Evolutionary conservation across 1,140 invertebrate species (phyloP), one percentile per base, ranked within the genome.

Genomic region (Listronotus bonariensis): DNA sequence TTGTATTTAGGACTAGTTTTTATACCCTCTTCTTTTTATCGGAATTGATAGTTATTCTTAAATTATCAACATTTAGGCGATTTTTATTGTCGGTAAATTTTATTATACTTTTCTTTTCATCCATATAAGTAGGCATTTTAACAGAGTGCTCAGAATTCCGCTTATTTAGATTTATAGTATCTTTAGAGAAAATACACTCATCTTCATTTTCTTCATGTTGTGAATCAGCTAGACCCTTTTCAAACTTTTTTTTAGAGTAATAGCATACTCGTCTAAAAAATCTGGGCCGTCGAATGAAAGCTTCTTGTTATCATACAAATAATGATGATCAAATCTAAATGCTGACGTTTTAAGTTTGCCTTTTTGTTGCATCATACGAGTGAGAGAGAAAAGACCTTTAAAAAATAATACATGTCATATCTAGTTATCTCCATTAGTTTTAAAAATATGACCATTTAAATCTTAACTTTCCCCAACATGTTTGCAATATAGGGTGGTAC

Each of bases 291-390:
- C 77, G 46, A 77, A 75, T 9, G 76, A 78, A 4, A 76, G 51
- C 49, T 76, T 76, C 46, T 77, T 76, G 61, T 74, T 72, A 18
- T 70, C 71, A n/a, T 57, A 56, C n/a, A 76, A 41, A 55, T 68
- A 74, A 18, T 76, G 72, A 36, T 78, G 76, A 57, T 79, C 77
- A 63, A 79, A 79, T 63, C 77, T 79, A 11, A 75, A 67, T n/a
- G 73, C 74, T 17, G 72, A 72, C 6, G 70, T 59, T 36, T 69
- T 67, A 12, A 77, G 65, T 72, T 77, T 76, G 20, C 76, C 75
- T 48, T 72, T 71, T 63, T 78, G 75, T 31, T 75, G 68, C 62
- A 72, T 68, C 61, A 70, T 66, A 10, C 69, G 58, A 14, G 72
- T 70, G 9, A 76, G 58, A 60, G n/a, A n/a, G n/a, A n/a, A n/a